A percentile compares a stretch with the other conserved stretches of the same genome.
phyloP scores from a whole-genome alignment of 2,797 vertebrate genomes.

The Liparis tanakae region DNA sequence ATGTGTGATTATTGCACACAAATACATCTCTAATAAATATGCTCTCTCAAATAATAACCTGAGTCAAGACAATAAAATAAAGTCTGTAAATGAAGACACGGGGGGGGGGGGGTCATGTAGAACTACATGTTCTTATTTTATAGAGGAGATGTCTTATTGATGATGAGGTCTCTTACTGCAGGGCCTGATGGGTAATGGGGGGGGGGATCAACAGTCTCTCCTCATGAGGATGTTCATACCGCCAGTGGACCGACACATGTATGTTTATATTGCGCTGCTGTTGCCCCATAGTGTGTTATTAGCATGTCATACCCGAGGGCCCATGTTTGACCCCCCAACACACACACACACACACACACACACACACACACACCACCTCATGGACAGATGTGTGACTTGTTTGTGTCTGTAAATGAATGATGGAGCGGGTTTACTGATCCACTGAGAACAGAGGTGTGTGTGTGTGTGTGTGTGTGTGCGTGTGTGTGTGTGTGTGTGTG shows the following conservation, averaged over 20 bases:
- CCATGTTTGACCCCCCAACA: constrained; percentile 12
- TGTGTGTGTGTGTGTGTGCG: constrained; percentile 26
- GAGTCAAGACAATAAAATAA: neutral
- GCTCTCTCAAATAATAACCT: neutral
- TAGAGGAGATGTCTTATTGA: constrained; percentile 26
- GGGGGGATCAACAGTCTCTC: neutral
- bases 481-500: constrained; percentile 20
- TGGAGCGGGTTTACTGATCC: neutral
- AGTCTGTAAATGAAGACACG: neutral
- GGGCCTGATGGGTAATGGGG: constrained; percentile 3
- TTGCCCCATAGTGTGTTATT: constrained; percentile 47
- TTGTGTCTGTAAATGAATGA: constrained; percentile 29
- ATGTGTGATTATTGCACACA: neutral
- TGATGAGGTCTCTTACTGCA: constrained; percentile 8
- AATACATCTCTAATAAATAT: neutral
- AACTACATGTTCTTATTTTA: constrained; percentile 5
- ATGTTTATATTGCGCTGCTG: constrained; percentile 41
- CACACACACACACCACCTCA: neutral
- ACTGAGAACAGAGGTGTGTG: constrained; percentile 3
- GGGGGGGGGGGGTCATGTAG: neutral
- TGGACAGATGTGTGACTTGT: neutral
- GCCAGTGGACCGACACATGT: constrained; percentile 32
- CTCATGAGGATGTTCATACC: constrained; percentile 28
- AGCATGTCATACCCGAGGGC: constrained; percentile 56
- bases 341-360: too few relatives aligned